phyloP scores from a whole-genome alignment of 2,797 vertebrate genomes.

The Poeciliopsis infans region DNA sequence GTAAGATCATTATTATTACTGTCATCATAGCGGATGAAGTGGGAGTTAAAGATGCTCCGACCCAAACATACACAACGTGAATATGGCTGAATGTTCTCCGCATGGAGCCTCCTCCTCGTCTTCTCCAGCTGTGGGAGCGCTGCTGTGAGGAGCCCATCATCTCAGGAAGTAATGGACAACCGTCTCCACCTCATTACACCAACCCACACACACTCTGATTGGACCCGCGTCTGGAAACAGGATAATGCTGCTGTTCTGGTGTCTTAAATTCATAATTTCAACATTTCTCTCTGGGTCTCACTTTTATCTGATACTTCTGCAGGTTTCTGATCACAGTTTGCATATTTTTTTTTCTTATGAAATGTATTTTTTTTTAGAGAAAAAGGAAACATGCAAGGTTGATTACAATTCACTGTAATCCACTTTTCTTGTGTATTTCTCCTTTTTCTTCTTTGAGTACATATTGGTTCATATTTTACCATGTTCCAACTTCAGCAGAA shows the following conservation, averaged over 20 bases:
- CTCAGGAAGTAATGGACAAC: constrained; percentile 80
- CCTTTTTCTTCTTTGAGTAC: not conserved
- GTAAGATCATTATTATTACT: constrained; percentile 19
- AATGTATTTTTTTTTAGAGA: not conserved
- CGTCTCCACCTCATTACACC: constrained; percentile 82
- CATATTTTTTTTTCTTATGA: not conserved
- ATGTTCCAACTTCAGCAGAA: not conserved
- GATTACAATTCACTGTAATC: not conserved
- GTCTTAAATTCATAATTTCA: constrained; percentile 24
- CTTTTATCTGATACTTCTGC: not conserved
- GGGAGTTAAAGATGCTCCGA: constrained; percentile 25
- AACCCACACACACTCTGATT: constrained; percentile 74
- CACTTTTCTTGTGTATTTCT: not conserved
- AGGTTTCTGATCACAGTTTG: not conserved
- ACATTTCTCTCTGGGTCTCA: constrained; percentile 16
- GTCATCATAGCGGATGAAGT: constrained; percentile 5
- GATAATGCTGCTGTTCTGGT: constrained; percentile 22
- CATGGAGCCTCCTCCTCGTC: constrained; percentile 69
- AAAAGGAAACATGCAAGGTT: not conserved
- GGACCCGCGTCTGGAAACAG: constrained; percentile 47
- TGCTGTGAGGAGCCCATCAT: constrained; percentile 82
- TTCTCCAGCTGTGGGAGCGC: constrained; percentile 68
- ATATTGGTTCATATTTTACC: not conserved
- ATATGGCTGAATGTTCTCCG: constrained; percentile 32
- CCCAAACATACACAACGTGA: constrained; percentile 25